Evolutionary conservation across 2,888 invertebrate genomes (phyloP), one percentile per base, ranked within the genome.

Genomic region (Nomada fucata): DNA sequence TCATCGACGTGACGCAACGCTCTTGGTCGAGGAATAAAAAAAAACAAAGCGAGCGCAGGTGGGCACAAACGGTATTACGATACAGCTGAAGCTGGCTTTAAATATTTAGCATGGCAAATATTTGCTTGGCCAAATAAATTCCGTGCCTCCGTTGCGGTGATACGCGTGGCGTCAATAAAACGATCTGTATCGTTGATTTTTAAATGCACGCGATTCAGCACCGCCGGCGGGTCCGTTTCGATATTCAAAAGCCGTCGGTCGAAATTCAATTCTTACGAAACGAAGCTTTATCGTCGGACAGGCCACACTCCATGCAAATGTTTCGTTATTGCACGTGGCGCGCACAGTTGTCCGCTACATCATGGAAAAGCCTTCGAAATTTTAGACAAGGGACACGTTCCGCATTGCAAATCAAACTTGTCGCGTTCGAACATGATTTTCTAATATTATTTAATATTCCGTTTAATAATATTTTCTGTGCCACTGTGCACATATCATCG

Each of bases 61-160:
- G 7, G 9, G 36, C 65, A 5, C 64, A 10, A 7, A 10, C 47
- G 47, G 15, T 47, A 57, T 72, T 77, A 13, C 68, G n/a, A 13
- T 47, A n/a, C 29, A 23, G 53, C 13, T 1, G 57, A 26, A 52
- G 23, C 69, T 13, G n/a, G 76, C 53, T 76, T 76, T 79, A 70
- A 73, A 83, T 79, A 84, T 84, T 84, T 83, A 78, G 76, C 60
- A 64, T 67, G 59, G 73, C 76, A 84, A 84, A 84, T 79, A 84
- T 83, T 84, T 83, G 79, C 68, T 63, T 68, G 76, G 26, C 65
- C 83, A 79, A 72, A 81, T 79, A 76, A 76, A 79, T 83, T 77
- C 71, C 60, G 63, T 63, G 36, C 42, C 64, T 77, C 47, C 67
- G 59, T 67, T 44, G 68, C 78, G 50, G 36, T 9, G 60, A 20